Evolutionary conservation across 2,797 vertebrate genomes (phyloP), one percentile per base, ranked within the genome.

Genomic region (Lacerta viridis): DNA sequence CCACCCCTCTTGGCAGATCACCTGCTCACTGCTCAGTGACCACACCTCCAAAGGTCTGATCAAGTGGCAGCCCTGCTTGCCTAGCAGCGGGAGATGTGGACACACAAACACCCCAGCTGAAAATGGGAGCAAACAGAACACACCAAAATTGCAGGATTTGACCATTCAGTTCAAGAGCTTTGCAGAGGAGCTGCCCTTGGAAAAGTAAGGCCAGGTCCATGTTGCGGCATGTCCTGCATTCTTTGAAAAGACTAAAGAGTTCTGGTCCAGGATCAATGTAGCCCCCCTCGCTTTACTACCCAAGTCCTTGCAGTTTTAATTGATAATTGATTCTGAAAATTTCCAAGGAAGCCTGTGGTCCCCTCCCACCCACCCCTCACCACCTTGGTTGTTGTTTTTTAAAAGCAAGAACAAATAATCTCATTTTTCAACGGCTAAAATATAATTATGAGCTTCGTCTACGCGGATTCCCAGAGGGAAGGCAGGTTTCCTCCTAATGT

Each of bases 361-460:
- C 23, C 68, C 68, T 1, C 68, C 9, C 20, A 2, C 36, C 39
- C 13, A 1, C 13, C 50, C 50, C 50, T 55, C 50, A 55, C 50
- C 50, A 55, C 39, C 10, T 3, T 68, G 36, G 39, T 46, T 36
- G 13, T 43, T 9, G 17, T n/a, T 23, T 11, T 39, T 77, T 5
- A 10, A 39, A 74, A 83, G 11, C 15, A 41, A 41, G 64, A 17
- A 8, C 50, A 15, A 87, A 43, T 43, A 64, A 43, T 74, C 69
- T 74, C 43, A 69, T 86, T 86, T 81, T 87, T 75, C 68, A 75
- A 55, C 55, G 79, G 29, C 68, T 64, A 33, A 81, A 74, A 74
- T 74, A 43, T 43, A 87, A 87, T 87, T 81, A 81, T 64, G 69
- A 74, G 69, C 39, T 23, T n/a, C 61, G 46, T 78, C 78, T 74